phyloP scores from a whole-genome alignment of 2,888 invertebrate species.

The Chirona hameri region DNA sequence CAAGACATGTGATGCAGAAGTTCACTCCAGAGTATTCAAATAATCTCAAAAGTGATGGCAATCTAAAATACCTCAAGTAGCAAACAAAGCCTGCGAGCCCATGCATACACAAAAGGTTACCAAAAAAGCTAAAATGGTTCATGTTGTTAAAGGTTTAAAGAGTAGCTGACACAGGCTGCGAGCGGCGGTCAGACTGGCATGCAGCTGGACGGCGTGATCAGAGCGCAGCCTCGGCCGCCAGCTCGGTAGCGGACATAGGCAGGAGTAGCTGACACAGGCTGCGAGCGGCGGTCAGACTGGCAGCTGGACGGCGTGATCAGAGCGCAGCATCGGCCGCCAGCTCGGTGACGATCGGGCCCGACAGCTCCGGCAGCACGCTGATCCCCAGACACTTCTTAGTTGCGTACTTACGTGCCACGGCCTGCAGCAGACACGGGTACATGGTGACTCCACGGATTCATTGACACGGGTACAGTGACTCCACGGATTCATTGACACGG shows the following conservation, averaged over 20 bases:
- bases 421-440: conserved; percentile 42
- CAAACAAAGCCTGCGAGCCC: neutral
- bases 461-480: no score
- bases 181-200: no score
- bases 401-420: conserved; percentile 49
- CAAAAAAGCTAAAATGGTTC: neutral
- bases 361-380: conserved; percentile 46
- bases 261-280: neutral
- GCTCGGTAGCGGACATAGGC: no score
- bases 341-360: conserved; percentile 40
- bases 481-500: no score
- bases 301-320: no score
- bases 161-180: neutral
- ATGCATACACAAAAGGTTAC: neutral
- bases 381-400: conserved; percentile 50
- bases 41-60: conserved; percentile 5
- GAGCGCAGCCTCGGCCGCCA: no score
- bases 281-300: no score
- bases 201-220: no score
- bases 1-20: neutral
- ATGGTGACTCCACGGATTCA: no score
- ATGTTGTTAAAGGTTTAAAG: neutral
- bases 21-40: conserved; percentile 5
- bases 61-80: neutral
- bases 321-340: conserved; percentile 39